Conservation (phyloP, 2,888 invertebrate species). For the Matsumyia berberina region DNA sequence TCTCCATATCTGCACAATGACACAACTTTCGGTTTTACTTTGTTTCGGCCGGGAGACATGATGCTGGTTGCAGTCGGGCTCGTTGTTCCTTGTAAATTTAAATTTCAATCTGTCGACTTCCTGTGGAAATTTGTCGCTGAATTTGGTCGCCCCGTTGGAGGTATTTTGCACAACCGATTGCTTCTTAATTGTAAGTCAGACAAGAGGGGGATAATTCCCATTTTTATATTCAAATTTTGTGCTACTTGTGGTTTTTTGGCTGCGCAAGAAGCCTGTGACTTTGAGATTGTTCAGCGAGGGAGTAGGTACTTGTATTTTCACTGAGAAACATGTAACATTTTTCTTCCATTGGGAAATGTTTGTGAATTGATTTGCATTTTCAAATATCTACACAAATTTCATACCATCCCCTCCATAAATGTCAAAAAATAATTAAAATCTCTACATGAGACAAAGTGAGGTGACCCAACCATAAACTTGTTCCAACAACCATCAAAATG, state of each 20-base stretch:
- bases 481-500: conserved; percentile 19
- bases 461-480: conserved; percentile 27
- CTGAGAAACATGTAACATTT: conserved; percentile 49
- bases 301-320: conserved; percentile 15
- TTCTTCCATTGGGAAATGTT: neutral
- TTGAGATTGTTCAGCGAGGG: neutral
- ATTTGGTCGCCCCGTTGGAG: conserved; percentile 26
- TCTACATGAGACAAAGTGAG: neutral
- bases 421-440: conserved; percentile 39
- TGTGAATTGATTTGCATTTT: neutral
- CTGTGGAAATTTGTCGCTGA: conserved; percentile 45
- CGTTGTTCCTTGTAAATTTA: conserved; percentile 46
- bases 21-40: conserved; percentile 57
- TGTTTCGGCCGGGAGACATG: neutral
- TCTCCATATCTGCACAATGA: conserved; percentile 36
- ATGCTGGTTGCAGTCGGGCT: neutral
- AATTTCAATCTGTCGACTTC: conserved; percentile 51
- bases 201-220: conserved; percentile 40
- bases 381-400: neutral
- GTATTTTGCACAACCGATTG: conserved; percentile 53
- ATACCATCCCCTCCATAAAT: conserved; percentile 1
- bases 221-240: conserved; percentile 49
- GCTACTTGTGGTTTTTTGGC: conserved; percentile 25
- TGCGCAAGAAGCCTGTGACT: neutral
- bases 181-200: conserved; percentile 46